These are phyloP conservation scores for Leptopilina boulardi DNA, from an alignment of 1,140 invertebrate genomes.

Conservation along the genomic window DNA sequence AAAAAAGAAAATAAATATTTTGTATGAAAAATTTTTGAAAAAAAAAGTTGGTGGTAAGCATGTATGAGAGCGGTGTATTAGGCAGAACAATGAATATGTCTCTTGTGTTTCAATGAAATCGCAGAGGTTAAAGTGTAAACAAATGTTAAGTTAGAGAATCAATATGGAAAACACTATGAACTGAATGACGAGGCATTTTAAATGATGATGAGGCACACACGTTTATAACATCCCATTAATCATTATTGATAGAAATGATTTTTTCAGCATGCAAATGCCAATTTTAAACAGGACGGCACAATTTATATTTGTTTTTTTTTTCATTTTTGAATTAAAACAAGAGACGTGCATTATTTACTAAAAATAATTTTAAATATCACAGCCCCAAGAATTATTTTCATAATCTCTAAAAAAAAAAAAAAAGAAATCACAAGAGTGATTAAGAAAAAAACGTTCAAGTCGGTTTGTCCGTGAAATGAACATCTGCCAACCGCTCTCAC, in stretches of 20 bases:
- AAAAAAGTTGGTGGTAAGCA: constrained; percentile 38
- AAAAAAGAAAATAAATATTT: no score
- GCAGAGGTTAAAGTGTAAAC: neutral
- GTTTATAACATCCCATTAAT: neutral
- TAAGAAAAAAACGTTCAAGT: constrained; percentile 59
- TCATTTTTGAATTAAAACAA: neutral
- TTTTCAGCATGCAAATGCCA: neutral
- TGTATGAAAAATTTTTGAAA: no score
- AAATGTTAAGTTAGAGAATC: neutral
- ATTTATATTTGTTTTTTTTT: neutral
- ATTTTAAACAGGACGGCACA: neutral
- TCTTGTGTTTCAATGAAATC: constrained; percentile 34
- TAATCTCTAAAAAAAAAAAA: neutral
- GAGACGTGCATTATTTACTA: constrained; percentile 15
- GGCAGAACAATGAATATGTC: constrained; percentile 59
- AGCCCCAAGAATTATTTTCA: neutral
- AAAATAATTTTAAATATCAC: neutral
- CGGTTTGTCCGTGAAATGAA: constrained; percentile 67
- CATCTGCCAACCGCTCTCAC: constrained; percentile 77
- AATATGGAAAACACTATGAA: neutral
- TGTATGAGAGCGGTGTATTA: constrained; percentile 67
- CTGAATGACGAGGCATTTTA: neutral
- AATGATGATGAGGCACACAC: no score
- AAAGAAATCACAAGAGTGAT: constrained; percentile 33
- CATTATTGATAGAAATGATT: neutral